Percentiles rank a stretch among this genome's conserved stretches.
Conservation (phyloP, 1,140 invertebrate species). For the Pachypeltis micranthus region DNA sequence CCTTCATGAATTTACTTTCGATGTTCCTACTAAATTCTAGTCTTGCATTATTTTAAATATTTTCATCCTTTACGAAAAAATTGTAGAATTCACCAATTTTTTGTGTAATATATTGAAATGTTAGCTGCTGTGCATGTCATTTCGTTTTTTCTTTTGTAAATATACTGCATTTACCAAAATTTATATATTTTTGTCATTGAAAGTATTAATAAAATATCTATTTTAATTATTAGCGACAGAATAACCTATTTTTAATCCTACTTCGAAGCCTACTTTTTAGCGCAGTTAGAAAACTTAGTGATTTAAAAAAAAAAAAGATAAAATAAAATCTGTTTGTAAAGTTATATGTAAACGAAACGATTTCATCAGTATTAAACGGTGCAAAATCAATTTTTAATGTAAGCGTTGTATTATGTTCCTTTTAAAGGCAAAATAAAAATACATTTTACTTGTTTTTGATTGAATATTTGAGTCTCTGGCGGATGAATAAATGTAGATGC, state of each 20-base stretch:
- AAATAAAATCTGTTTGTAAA: not conserved
- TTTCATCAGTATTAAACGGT: slow-evolving; percentile 14
- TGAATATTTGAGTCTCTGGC: not conserved
- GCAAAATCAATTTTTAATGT: not conserved
- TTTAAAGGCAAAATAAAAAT: slow-evolving; percentile 16
- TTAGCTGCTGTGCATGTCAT: slow-evolving; percentile 2
- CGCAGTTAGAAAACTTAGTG: slow-evolving; percentile 13
- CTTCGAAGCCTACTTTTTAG: slow-evolving; percentile 9
- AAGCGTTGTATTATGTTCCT: slow-evolving; percentile 14
- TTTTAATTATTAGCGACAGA: slow-evolving; percentile 17
- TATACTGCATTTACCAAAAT: slow-evolving; percentile 16
- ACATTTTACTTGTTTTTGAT: not conserved
- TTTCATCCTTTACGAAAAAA: no score
- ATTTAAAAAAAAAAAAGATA: slow-evolving; percentile 7
- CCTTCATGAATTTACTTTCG: no score
- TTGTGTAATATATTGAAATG: not conserved
- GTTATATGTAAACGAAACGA: slow-evolving; percentile 1
- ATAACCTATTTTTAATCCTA: slow-evolving; percentile 19
- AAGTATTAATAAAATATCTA: slow-evolving; percentile 17
- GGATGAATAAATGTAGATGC: no score
- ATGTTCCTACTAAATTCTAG: no score
- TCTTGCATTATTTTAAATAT: no score
- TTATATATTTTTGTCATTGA: slow-evolving; percentile 21
- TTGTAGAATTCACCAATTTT: not conserved
- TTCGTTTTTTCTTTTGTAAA: slow-evolving; percentile 15